Conservation (phyloP, 2,888 invertebrate species). For the Trissoscelio sp. region DNA sequence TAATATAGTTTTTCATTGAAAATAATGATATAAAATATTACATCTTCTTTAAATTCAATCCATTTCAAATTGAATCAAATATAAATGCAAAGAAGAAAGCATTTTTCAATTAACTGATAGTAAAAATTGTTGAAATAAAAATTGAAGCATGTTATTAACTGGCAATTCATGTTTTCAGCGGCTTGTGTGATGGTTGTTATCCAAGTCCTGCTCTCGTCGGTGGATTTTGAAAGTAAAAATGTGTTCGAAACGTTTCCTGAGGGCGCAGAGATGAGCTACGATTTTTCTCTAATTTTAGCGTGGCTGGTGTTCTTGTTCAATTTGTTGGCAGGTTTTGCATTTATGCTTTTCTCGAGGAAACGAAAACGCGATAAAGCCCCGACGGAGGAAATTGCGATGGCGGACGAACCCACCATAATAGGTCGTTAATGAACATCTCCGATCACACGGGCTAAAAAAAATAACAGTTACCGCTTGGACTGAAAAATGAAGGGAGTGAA, state of each 20-base stretch:
- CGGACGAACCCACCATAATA: slow-evolving; percentile 93
- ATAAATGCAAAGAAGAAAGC: background rate
- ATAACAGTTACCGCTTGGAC: slow-evolving; percentile 11
- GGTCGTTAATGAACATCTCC: slow-evolving; percentile 77
- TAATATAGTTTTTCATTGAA: no score
- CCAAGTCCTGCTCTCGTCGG: slow-evolving; percentile 90
- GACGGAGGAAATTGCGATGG: slow-evolving; percentile 92
- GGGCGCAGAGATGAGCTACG: slow-evolving; percentile 88
- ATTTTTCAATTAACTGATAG: no score
- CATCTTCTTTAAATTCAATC: no score
- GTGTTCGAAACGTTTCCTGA: slow-evolving; percentile 88
- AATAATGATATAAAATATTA: no score
- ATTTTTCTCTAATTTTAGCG: slow-evolving; percentile 89
- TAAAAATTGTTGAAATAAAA: no score
- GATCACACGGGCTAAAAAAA: slow-evolving; percentile 36
- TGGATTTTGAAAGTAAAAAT: slow-evolving; percentile 88
- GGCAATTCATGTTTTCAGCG: slow-evolving; percentile 84
- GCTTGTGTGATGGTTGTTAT: slow-evolving; percentile 92
- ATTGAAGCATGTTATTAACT: no score
- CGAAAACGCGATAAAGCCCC: slow-evolving; percentile 93
- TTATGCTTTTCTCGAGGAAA: slow-evolving; percentile 92
- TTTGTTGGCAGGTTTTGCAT: slow-evolving; percentile 88
- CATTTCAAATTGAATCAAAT: no score
- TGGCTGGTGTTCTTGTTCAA: slow-evolving; percentile 91
- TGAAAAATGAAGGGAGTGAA: slow-evolving; percentile 13